Evolutionary conservation across 2,888 invertebrate species (phyloP), one percentile per base, ranked within the genome.

Genomic region (Sipunculus nudus): DNA sequence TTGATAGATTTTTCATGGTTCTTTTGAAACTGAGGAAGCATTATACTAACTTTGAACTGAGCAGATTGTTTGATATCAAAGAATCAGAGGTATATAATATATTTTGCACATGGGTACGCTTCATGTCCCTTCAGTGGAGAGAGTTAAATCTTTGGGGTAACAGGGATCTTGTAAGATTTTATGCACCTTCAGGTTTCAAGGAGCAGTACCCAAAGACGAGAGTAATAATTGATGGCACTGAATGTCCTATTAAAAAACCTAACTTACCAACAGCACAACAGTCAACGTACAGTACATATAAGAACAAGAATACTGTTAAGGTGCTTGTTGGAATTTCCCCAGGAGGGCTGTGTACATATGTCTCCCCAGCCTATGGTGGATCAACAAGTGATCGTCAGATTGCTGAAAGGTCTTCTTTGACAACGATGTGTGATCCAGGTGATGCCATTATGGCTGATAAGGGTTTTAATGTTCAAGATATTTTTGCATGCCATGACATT

Each of bases 351-450:
- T 31, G 16, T 10, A 32, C 49, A 2, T 49, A 49, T 35, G 49
- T 49, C 21, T 49, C 49, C 10, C 49, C 49, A 25, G 49, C 49
- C 3, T 49, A 49, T 49, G 49, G 2, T 26, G 49, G 49, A 21
- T 31, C 26, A 23, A 32, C 35, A 16, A 49, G 49, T 49, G 35
- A 49, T 32, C 19, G 49, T 21, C 43, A 45, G 23, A 54, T 54
- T 23, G 35, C 35, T 8, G 54, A 54, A 23, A 41, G 45, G 23
- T 45, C 45, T 28, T 31, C 26, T 26, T 19, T 54, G 4, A 25
- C 19, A 19, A 45, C n/a, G n/a, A 4, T 26, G 8, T 1, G 26
- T 29, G 49, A 48, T 23, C 28, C n/a, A 13, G 32, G 32, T 19
- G 49, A 48, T 19, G 28, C 49, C 6, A 35, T 49, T 1, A 1